phyloP scores from a whole-genome alignment of 2,888 invertebrate genomes.

The Pheosia gnoma region DNA sequence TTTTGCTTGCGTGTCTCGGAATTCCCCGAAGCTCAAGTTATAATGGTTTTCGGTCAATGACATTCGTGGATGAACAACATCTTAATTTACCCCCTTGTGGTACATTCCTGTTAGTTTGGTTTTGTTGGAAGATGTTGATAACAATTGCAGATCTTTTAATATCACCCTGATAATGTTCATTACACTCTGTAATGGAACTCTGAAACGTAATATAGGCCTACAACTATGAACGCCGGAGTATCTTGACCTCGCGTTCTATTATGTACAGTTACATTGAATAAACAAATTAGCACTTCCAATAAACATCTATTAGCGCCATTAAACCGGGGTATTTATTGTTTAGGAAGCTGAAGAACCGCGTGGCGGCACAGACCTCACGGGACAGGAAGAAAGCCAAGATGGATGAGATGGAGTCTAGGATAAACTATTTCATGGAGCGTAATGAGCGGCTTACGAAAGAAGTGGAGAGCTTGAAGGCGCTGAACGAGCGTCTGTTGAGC shows the following conservation, averaged over 20 bases:
- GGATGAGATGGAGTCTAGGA: constrained; percentile 92
- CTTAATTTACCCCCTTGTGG: not conserved
- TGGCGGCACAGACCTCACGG: constrained; percentile 98
- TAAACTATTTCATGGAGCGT: constrained; percentile 85
- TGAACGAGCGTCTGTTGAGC: constrained; percentile 87
- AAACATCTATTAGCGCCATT: constrained; percentile 12
- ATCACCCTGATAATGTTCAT: too few relatives aligned
- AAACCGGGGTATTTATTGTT: constrained; percentile 20
- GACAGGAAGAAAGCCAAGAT: constrained; percentile 98
- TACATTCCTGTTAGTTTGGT: too few relatives aligned
- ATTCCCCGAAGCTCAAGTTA: constrained; percentile 31
- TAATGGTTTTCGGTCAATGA: constrained; percentile 17
- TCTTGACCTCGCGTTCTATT: constrained; percentile 38
- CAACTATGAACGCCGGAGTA: constrained; percentile 6
- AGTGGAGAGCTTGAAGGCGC: constrained; percentile 86
- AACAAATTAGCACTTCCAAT: constrained; percentile 23
- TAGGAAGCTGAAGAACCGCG: constrained; percentile 97
- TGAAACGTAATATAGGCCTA: not conserved
- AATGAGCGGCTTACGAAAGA: constrained; percentile 87
- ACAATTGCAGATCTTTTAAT: too few relatives aligned
- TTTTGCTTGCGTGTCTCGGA: constrained; percentile 56
- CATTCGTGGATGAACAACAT: constrained; percentile 7
- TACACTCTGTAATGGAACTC: not conserved
- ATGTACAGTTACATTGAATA: constrained; percentile 34
- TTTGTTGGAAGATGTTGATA: too few relatives aligned